A percentile compares a stretch with the other conserved stretches of the same genome.
Evolutionary conservation across 2,113 vertebrate genomes (phyloP).

Genomic region (Scytalopus superciliaris): DNA sequence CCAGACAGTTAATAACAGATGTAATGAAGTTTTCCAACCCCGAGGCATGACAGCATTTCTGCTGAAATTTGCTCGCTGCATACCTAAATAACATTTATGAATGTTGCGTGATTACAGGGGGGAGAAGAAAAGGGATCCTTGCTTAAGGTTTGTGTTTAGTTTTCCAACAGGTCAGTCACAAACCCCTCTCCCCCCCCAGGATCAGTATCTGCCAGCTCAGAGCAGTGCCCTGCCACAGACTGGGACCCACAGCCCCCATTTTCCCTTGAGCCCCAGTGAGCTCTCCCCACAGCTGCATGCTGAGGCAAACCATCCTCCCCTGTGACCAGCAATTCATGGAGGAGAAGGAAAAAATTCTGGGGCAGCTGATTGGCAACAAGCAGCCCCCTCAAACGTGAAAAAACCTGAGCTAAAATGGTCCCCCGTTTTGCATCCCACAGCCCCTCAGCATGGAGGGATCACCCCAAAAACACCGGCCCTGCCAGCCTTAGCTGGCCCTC

Average conservation of each 20-base stretch:
- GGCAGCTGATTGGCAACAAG: not conserved
- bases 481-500: not conserved
- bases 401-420: not conserved
- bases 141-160: not conserved
- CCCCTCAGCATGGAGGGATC: not conserved
- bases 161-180: not conserved
- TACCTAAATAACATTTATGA: conserved; percentile 2
- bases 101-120: not conserved
- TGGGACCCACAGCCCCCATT: not conserved
- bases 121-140: not conserved
- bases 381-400: not conserved
- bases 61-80: not conserved
- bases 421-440: not conserved
- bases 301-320: fast-evolving
- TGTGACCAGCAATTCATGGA: not conserved
- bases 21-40: not conserved
- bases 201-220: too few species aligned
- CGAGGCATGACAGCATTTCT: not conserved
- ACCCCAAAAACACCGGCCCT: not conserved
- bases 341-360: not conserved
- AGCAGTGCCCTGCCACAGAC: too few species aligned
- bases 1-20: conserved; percentile 5
- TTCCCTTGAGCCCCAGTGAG: too few species aligned
- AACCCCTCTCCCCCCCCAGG: not conserved
- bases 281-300: too few species aligned